A percentile compares a stretch with the other conserved stretches of the same genome.
phyloP scores from a whole-genome alignment of 2,797 vertebrate genomes.

The Arctocebus calabarensis region DNA sequence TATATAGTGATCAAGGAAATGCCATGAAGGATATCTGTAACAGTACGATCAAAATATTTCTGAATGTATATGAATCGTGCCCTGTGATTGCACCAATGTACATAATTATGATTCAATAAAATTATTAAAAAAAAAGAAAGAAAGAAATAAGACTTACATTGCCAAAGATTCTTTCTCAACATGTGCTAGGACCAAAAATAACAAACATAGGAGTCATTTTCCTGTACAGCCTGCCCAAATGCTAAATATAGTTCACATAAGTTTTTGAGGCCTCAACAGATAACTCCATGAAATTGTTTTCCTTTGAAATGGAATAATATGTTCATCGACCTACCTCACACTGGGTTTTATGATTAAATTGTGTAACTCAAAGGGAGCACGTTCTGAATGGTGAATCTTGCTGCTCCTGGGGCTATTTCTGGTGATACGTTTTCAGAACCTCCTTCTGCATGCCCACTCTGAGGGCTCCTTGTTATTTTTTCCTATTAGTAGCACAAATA shows the following conservation, averaged over 20 bases:
- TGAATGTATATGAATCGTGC: too few species aligned
- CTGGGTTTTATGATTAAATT: not conserved
- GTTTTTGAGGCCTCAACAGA: not conserved
- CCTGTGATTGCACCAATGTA: too few species aligned
- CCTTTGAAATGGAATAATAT: slow-evolving; percentile 36
- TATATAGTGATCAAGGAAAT: too few species aligned
- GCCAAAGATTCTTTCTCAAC: not conserved
- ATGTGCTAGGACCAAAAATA: slow-evolving; percentile 35
- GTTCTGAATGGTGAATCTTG: not conserved
- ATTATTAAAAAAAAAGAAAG: too few species aligned
- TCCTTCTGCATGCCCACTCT: not conserved
- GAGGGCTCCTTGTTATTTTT: not conserved
- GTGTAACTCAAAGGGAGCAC: not conserved
- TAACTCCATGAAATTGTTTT: not conserved
- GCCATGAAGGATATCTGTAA: too few species aligned
- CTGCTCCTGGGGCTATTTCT: slow-evolving; percentile 23
- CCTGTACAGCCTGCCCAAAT: not conserved
- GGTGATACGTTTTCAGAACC: slow-evolving; percentile 41
- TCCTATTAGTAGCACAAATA: not conserved
- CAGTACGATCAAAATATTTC: too few species aligned
- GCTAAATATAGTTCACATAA: not conserved
- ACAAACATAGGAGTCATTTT: not conserved
- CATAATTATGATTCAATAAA: too few species aligned
- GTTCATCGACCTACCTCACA: not conserved
- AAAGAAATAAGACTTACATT: too few species aligned